Conservation (phyloP, 2,888 invertebrate genomes). For the Drosophila stalkeri region DNA sequence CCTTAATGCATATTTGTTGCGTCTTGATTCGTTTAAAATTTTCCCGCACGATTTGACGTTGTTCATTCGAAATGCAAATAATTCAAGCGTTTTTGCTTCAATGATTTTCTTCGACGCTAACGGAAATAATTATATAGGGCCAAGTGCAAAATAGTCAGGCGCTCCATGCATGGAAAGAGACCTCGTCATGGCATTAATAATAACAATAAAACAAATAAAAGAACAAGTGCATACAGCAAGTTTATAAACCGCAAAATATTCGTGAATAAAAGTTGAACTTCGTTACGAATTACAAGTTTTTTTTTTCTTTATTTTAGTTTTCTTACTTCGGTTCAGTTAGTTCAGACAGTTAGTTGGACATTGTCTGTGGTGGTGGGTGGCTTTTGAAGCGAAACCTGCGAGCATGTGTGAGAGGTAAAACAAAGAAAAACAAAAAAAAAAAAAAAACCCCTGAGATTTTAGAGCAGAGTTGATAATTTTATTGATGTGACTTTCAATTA, state of each 20-base stretch:
- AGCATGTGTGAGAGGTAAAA: background rate
- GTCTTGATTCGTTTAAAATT: background rate
- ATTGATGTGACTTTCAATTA: conserved; percentile 7
- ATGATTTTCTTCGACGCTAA: conserved; percentile 27
- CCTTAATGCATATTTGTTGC: background rate
- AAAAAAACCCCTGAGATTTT: background rate
- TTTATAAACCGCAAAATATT: conserved; percentile 51
- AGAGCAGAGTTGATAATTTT: conserved; percentile 6
- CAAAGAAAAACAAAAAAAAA: no score
- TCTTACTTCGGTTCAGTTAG: conserved; percentile 21
- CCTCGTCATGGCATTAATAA: conserved; percentile 11
- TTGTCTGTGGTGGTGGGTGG: background rate
- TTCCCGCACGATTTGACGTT: background rate
- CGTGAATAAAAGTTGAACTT: conserved; percentile 47
- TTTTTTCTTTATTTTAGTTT: conserved; percentile 17
- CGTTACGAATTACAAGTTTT: conserved; percentile 45
- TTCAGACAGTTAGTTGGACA: conserved; percentile 15
- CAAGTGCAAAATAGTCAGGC: conserved; percentile 39
- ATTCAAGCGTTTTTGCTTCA: conserved; percentile 25
- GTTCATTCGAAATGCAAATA: conserved; percentile 31
- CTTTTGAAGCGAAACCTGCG: background rate
- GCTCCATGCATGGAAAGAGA: conserved; percentile 27
- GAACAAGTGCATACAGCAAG: conserved; percentile 31
- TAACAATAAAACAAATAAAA: conserved; percentile 16
- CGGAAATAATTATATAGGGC: conserved; percentile 43